Evolutionary conservation across 2,888 invertebrate species (phyloP), one percentile per base, ranked within the genome.

Genomic region (Dendrolimus houi): DNA sequence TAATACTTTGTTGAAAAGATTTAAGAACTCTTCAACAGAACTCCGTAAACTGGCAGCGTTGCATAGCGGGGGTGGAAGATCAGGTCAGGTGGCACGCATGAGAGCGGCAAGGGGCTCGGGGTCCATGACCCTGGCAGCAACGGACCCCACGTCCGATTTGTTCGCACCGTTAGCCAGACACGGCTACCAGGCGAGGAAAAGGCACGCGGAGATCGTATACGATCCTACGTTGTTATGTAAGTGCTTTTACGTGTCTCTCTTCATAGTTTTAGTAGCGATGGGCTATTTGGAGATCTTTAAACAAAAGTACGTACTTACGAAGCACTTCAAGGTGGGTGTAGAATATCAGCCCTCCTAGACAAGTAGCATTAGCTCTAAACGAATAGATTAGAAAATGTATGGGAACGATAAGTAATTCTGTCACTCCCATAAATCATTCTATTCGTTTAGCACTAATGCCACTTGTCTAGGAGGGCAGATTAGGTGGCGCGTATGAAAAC

Each of bases 81-180:
- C 55, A 0, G 83, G 81, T 0, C 62, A 67, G 29, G 82, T 75
- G 52, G 69, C 69, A 3, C 66, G 71, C 0, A 58, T 69, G 69
- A 70, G 77, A 0, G 70, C 76, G 1, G 69, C 81, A 0, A 71
- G 86, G 0, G 86, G 85, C 8, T 70, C 67, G 1, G 82, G 76
- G 8, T 56, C 68, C 1, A 62, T 69, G 55, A 69, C 66, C 1
- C 2, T n/a, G 0, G 77, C 76, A 0, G 87, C 93, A 13, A 80
- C 79, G 0, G 92, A 94, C 65, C 92, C 92, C 52, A 84, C 92
- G 41, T 94, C 94, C 0, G 93, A 93, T 62, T 72, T 93, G 41
- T 93, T 93, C 75, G 94, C 93, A 0, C 94, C 95, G 0, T 77
- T 93, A 42, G 91, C 93, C 56, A 77, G 94, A 47, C 91, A 93